Base-by-base conservation (phyloP, 1,140 invertebrate species). In the Leptinotarsa texana region DNA sequence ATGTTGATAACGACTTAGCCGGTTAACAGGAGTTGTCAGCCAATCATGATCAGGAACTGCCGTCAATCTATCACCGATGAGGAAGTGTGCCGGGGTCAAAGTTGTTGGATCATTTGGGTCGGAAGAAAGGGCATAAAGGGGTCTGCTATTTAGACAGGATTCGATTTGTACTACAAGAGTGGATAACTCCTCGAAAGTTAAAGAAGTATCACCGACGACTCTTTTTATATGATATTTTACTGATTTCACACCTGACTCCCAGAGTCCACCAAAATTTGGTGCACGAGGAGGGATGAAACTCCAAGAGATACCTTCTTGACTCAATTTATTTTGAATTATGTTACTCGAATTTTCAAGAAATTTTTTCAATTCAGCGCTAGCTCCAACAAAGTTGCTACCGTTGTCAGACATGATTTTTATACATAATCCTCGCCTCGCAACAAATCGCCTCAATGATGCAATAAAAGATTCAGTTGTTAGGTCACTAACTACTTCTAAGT, bases 201-300 rank as follows among this genome's bases (percentile, higher is more conserved):
- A 76, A 42, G 71, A 24, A 51, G 15, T 27, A 47, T 72, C 48
- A 15, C 42, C 27, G 27, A 74, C 8, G 15, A 79, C 74, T 27
- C 82, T 75, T 61, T 78, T 71, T 3, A 86, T 68, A 75, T 86
- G 85, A 63, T 77, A 75, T 75, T 88, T 88, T 2, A 83, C 77
- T 15, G 75, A 79, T 78, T 85, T 85, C 0, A 88, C 82, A 1
- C 77, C 82, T 2, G 82, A 76, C 76, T 88, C 87, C 80, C 84
- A 86, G 17, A 78, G 4, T 3, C 86, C 86, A 24, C 86, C 86
- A 68, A 87, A 85, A 79, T 87, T 82, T 4, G 84, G 83, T 13
- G 84, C 80, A 5, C 65, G n/a, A 47, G 86, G 82, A 1, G 77
- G 65, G 15, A 75, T 75, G 62, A 77, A 75, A 51, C 73, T 51